Evolutionary conservation across 2,797 vertebrate species (phyloP).

Genomic region (Micropoecilia bifurca): DNA sequence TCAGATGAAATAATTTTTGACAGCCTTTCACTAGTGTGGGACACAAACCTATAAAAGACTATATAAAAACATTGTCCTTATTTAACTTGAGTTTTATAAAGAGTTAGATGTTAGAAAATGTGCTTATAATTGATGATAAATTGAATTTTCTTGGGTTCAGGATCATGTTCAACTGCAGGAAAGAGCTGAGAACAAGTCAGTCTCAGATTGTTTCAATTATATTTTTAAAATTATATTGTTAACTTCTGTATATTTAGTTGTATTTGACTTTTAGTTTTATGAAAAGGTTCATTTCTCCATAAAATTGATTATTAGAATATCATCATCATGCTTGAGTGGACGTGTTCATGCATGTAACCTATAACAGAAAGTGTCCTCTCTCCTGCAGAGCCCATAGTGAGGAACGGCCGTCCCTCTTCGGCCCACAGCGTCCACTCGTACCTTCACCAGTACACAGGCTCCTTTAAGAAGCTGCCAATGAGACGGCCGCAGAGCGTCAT

Average conservation of each 20-base stretch:
- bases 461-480: slow-evolving; percentile 94
- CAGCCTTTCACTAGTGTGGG: background rate
- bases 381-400: slow-evolving; percentile 91
- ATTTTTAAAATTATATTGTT: background rate
- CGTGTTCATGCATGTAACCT: background rate
- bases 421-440: slow-evolving; percentile 98
- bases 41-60: background rate
- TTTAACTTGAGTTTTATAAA: background rate
- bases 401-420: slow-evolving; percentile 92
- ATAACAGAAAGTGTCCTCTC: background rate
- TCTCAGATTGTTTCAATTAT: background rate
- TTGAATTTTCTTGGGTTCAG: background rate
- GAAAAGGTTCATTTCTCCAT: background rate
- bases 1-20: background rate
- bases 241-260: background rate
- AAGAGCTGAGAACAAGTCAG: background rate
- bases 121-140: background rate
- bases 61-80: background rate
- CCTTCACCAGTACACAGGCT: slow-evolving; percentile 95
- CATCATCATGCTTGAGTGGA: background rate
- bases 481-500: slow-evolving; percentile 95
- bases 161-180: background rate
- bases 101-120: background rate
- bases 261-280: background rate
- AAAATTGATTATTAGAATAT: background rate